Evolutionary conservation across 1,140 invertebrate genomes (phyloP), one percentile per base, ranked within the genome.

Genomic region (Spodoptera frugiperda): DNA sequence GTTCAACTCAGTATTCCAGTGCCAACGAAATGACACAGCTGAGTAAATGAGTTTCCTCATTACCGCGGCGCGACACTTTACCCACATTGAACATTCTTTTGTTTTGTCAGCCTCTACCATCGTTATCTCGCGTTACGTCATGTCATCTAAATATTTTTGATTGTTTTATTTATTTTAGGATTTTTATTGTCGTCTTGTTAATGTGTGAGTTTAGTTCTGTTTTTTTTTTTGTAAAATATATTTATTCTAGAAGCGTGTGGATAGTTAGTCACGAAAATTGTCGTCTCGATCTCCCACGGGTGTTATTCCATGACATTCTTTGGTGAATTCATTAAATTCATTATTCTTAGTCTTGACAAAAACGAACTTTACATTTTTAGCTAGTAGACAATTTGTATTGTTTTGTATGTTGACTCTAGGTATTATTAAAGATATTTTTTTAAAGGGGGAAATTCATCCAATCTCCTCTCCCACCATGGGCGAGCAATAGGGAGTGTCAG

Each of bases 21-120:
- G n/a, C 49, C 44, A 25, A 25, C 44, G 30, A n/a, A 51, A 54
- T 54, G n/a, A 70, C 54, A 70, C 15, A 30, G 30, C 48, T 68
- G 25, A 14, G 68, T 72, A 72, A 57, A 72, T 67, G n/a, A 67
- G 68, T 71, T 78, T 79, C 70, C 72, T 68, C 55, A 79, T 74
- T 73, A 63, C 15, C 33, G 15, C n/a, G 33, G 2, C 53, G 30
- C 53, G n/a, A 21, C 33, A n/a, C 12, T 46, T 48, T 21, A 65
- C 11, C 44, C 9, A 39, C n/a, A n/a, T n/a, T n/a, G n/a, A 4
- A 25, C 15, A 65, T 65, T 39, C 33, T 12, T 67, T 25, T 14
- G 44, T 67, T 49, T 67, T n/a, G 44, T 46, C 19, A n/a, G 15
- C 44, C 8, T 11, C 6, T 39, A 10, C 12, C 44, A 19, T 49